Evolutionary conservation across 2,797 vertebrate genomes (phyloP).

Genomic region (Tenualosa ilisha): DNA sequence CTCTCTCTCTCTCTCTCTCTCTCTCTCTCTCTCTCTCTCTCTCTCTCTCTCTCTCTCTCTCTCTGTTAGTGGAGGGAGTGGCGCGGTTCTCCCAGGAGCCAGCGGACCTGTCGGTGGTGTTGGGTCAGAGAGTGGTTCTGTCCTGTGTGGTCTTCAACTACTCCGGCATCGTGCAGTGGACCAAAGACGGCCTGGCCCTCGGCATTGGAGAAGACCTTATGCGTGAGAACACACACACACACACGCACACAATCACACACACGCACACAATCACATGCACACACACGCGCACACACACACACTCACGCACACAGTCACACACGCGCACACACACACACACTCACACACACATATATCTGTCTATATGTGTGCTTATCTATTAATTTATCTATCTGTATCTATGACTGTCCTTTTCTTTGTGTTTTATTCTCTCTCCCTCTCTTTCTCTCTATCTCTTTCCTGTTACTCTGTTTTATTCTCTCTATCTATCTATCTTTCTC

Average conservation of each 20-base stretch:
- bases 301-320: neutral
- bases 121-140: conserved; percentile 85
- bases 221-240: conserved; percentile 71
- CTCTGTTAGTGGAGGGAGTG: conserved; percentile 67
- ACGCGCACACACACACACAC: neutral
- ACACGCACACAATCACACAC: neutral
- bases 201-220: conserved; percentile 90
- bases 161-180: conserved; percentile 96
- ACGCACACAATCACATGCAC: neutral
- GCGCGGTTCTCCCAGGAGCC: conserved; percentile 93
- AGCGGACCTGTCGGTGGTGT: conserved; percentile 91
- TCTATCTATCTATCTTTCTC: neutral
- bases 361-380: neutral
- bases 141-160: conserved; percentile 94
- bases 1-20: neutral
- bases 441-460: conserved; percentile 4
- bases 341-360: neutral
- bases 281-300: neutral
- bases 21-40: neutral
- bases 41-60: neutral
- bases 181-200: conserved; percentile 93
- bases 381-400: neutral
- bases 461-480: neutral
- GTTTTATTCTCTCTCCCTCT: neutral
- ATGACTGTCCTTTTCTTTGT: neutral